phyloP scores from a whole-genome alignment of 2,113 vertebrate genomes.

The Apodemus sylvaticus region DNA sequence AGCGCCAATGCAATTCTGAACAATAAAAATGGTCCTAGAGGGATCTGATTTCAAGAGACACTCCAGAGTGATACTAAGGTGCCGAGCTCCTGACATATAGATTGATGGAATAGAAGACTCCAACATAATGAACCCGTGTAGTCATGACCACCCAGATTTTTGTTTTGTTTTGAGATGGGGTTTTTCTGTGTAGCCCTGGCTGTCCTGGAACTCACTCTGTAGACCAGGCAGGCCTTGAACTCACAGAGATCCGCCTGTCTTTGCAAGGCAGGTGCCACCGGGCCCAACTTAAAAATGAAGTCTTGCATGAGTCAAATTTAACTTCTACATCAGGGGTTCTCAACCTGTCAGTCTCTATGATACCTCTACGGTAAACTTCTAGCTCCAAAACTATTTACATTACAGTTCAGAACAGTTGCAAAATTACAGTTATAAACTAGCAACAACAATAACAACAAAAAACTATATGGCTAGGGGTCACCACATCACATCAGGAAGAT shows the following conservation, averaged over 20 bases:
- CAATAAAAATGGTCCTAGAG: background rate
- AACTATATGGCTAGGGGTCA: background rate
- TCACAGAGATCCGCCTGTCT: background rate
- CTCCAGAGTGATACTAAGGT: background rate
- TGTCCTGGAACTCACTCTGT: too few species aligned
- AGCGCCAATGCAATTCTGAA: background rate
- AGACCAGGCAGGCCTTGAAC: too few species aligned
- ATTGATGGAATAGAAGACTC: background rate
- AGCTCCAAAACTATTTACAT: background rate
- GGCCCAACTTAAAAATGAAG: background rate
- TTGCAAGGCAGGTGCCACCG: background rate
- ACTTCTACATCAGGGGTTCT: background rate
- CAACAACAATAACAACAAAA: background rate
- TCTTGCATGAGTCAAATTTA: background rate
- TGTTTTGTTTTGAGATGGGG: background rate
- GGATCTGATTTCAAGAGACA: background rate
- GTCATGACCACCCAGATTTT: background rate
- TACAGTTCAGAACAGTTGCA: background rate
- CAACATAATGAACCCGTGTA: background rate
- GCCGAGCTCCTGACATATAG: background rate
- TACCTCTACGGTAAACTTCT: background rate
- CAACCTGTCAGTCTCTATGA: background rate
- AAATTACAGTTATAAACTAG: background rate
- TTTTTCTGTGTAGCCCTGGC: too few species aligned
- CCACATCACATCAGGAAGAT: background rate